phyloP scores from a whole-genome alignment of 2,888 invertebrate species.

The Brachynemurus nebulosus region DNA sequence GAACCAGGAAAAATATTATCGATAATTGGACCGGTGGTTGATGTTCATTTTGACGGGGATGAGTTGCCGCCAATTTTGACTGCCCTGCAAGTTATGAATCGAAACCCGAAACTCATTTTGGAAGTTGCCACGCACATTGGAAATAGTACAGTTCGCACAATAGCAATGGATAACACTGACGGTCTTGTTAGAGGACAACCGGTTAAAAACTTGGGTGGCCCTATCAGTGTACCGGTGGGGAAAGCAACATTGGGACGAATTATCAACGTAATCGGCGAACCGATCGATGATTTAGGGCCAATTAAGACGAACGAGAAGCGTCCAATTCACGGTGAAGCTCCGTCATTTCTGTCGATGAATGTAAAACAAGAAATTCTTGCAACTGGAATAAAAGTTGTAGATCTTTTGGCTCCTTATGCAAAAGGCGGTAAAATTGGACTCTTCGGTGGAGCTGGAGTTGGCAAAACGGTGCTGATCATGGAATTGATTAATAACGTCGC shows the following conservation, averaged over 20 bases:
- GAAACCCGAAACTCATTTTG: conserved; percentile 65
- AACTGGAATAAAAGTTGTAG: conserved; percentile 65
- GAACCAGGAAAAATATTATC: conserved; percentile 69
- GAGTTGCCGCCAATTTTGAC: conserved; percentile 85
- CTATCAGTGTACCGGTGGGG: conserved; percentile 87
- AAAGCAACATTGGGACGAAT: conserved; percentile 83
- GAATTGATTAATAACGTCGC: conserved; percentile 92
- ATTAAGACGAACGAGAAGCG: conserved; percentile 62
- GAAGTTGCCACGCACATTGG: conserved; percentile 46
- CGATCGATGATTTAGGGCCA: conserved; percentile 86
- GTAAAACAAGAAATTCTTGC: conserved; percentile 87
- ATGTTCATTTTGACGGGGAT: conserved; percentile 74
- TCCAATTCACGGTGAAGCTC: conserved; percentile 84
- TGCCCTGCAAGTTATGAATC: conserved; percentile 80
- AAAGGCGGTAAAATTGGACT: conserved; percentile 89
- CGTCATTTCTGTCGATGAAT: conserved; percentile 88
- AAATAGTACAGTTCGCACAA: conserved; percentile 75
- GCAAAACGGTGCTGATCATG: conserved; percentile 92
- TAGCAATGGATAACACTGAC: conserved; percentile 91
- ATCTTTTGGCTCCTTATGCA: conserved; percentile 67
- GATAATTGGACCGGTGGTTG: conserved; percentile 95
- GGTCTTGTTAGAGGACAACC: conserved; percentile 76
- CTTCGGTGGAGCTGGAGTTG: conserved; percentile 89
- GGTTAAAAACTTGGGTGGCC: conserved; percentile 69
- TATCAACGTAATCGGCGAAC: conserved; percentile 84